Conservation (phyloP, 2,888 invertebrate genomes). For the Anticlea derivata region DNA sequence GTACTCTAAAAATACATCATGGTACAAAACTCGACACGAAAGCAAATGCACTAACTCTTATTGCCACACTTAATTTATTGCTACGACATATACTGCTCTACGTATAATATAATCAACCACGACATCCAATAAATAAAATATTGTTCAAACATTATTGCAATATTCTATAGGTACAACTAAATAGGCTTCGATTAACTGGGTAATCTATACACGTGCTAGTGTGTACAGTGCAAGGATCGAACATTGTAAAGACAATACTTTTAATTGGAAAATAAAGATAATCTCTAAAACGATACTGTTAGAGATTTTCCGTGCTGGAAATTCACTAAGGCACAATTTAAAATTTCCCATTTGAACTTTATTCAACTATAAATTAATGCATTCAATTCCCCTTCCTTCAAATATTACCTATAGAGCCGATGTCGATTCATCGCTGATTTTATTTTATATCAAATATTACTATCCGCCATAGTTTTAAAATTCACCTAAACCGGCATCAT, state of each 20-base stretch:
- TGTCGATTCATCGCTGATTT: neutral
- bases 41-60: conserved; percentile 79
- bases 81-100: conserved; percentile 78
- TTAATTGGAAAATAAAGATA: conserved; percentile 40
- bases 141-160: conserved; percentile 76
- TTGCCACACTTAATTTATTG: conserved; percentile 82
- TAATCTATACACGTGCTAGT: conserved; percentile 47
- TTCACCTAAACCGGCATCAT: conserved; percentile 39
- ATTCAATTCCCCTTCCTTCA: conserved; percentile 60
- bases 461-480: conserved; percentile 21
- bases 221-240: conserved; percentile 65
- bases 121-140: conserved; percentile 78
- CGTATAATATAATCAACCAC: conserved; percentile 72
- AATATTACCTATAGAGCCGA: conserved; percentile 1
- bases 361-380: conserved; percentile 72
- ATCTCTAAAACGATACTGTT: conserved; percentile 44
- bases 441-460: conserved; percentile 4
- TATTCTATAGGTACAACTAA: conserved; percentile 56
- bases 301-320: conserved; percentile 54
- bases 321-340: conserved; percentile 83
- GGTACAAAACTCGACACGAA: conserved; percentile 65
- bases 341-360: conserved; percentile 79
- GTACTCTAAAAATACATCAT: conserved; percentile 58
- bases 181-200: conserved; percentile 49
- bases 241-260: conserved; percentile 51